These are phyloP conservation scores for Rhinophrynus dorsalis DNA, from an alignment of 2,797 vertebrate species.

Conservation along the genomic window DNA sequence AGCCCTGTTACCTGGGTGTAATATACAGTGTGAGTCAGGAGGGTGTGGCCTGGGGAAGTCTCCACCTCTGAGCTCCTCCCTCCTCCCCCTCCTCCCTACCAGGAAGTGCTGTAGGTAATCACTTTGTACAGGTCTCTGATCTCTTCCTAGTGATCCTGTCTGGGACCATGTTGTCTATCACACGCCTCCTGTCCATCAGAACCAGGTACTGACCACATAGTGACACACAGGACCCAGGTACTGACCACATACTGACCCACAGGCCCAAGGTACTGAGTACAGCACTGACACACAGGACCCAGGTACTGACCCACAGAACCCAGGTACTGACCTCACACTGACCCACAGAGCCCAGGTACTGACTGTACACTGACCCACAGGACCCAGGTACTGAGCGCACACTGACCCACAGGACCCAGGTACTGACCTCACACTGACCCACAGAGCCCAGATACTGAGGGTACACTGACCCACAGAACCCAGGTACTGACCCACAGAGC, in stretches of 20 bases:
- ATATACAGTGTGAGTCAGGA: too few species aligned
- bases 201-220: background rate
- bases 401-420: background rate
- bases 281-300: background rate
- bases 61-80: slow-evolving; percentile 18
- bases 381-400: background rate
- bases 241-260: background rate
- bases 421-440: background rate
- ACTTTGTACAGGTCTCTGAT: background rate
- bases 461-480: background rate
- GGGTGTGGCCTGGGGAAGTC: too few species aligned
- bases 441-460: background rate
- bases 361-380: background rate
- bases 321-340: background rate
- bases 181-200: background rate
- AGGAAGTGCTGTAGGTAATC: slow-evolving; percentile 1
- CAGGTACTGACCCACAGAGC: background rate
- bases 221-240: background rate
- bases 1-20: too few species aligned
- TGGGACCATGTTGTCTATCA: background rate
- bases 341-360: background rate
- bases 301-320: background rate
- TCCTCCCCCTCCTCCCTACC: background rate
- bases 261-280: background rate
- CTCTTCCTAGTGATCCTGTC: background rate